Conservation (phyloP, 1,140 invertebrate genomes). For the Danaus melanippus region DNA sequence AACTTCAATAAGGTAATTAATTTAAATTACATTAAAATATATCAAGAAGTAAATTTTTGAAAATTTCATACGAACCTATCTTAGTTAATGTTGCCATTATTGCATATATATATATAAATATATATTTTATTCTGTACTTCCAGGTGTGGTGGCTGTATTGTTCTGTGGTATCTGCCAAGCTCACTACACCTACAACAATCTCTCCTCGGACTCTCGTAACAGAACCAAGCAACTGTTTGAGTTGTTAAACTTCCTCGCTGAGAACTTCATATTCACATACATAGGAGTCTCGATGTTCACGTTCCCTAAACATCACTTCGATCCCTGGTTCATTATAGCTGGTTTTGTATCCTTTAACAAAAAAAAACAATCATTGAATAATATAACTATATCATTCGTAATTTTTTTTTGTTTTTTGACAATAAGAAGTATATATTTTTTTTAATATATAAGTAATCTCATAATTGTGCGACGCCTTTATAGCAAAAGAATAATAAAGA, state of each 20-base stretch:
- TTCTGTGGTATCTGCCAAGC: constrained; percentile 99
- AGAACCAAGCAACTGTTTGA: constrained; percentile 97
- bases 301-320: constrained; percentile 95
- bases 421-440: too few species aligned
- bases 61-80: too few species aligned
- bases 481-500: too few species aligned
- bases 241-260: constrained; percentile 95
- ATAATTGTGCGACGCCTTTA: too few species aligned
- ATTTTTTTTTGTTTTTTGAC: too few species aligned
- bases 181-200: constrained; percentile 99
- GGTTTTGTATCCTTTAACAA: constrained; percentile 90
- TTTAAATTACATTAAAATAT: constrained; percentile 9
- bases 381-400: neutral
- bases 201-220: constrained; percentile 89
- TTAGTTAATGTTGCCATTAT: too few species aligned
- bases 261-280: constrained; percentile 99
- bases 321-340: constrained; percentile 91
- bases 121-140: constrained; percentile 25
- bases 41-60: too few species aligned
- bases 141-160: constrained; percentile 94
- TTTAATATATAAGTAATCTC: too few species aligned
- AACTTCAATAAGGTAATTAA: neutral
- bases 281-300: constrained; percentile 99
- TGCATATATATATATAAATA: too few species aligned
- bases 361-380: neutral